Percentiles rank a stretch among this genome's conserved stretches.
phyloP scores from a whole-genome alignment of 1,140 invertebrate species.

The Pseudoatta argentina region DNA sequence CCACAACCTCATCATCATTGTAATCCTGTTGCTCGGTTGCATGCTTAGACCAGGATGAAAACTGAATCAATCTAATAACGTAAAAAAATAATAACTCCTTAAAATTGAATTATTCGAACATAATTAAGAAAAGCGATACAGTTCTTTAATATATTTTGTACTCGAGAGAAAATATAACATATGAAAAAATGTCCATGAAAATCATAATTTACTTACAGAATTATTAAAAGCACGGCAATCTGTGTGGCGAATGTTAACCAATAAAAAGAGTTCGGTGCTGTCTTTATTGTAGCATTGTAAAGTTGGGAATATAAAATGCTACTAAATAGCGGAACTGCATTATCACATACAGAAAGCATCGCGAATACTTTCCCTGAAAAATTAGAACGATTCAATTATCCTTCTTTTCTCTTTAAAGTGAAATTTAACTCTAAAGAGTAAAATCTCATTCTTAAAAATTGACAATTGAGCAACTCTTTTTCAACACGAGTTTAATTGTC shows the following conservation, averaged over 20 bases:
- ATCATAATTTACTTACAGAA: slow-evolving; percentile 87
- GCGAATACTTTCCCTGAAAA: slow-evolving; percentile 90
- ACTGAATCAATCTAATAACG: slow-evolving; percentile 61
- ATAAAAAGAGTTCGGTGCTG: slow-evolving; percentile 88
- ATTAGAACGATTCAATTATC: neutral
- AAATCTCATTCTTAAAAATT: no score
- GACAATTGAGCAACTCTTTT: no score
- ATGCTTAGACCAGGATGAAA: slow-evolving; percentile 42
- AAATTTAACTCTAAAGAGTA: no score
- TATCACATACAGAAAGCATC: slow-evolving; percentile 91
- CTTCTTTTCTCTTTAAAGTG: neutral
- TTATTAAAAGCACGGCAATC: slow-evolving; percentile 88
- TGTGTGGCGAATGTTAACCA: slow-evolving; percentile 91
- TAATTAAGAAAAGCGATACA: neutral
- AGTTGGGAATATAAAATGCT: slow-evolving; percentile 90
- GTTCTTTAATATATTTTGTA: neutral
- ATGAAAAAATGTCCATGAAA: neutral
- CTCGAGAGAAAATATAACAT: neutral
- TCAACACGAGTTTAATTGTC: no score
- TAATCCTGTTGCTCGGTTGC: neutral
- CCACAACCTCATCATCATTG: neutral
- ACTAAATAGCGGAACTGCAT: slow-evolving; percentile 91
- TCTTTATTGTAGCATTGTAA: slow-evolving; percentile 89
- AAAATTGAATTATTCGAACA: slow-evolving; percentile 48
- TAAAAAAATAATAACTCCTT: slow-evolving; percentile 45